A percentile compares a stretch with the other conserved stretches of the same genome.
Conservation (phyloP, 2,888 invertebrate species). For the Lymantria monacha region DNA sequence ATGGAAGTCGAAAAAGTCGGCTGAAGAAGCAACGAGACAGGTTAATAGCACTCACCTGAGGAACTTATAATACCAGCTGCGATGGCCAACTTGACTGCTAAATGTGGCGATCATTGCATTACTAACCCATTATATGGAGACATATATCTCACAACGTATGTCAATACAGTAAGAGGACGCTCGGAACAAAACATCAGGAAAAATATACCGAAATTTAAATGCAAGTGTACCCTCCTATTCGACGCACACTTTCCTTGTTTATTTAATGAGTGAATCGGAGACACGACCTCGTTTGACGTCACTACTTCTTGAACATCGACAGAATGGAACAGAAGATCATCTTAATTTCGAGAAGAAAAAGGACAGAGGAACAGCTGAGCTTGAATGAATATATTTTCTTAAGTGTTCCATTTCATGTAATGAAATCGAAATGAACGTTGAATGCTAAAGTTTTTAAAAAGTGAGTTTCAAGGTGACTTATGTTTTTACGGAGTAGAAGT, state of each 20-base stretch:
- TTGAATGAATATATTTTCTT: conserved; percentile 72
- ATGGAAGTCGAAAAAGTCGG: no score
- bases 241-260: conserved; percentile 64
- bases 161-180: no score
- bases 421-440: conserved; percentile 55
- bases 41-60: no score
- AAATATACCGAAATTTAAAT: no score
- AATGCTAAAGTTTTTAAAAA: conserved; percentile 38
- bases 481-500: conserved; percentile 2
- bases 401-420: conserved; percentile 52
- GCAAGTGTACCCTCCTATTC: conserved; percentile 26
- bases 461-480: conserved; percentile 36
- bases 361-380: conserved; percentile 49
- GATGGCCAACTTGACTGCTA: no score
- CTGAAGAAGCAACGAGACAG: no score
- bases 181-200: no score
- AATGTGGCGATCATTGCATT: no score
- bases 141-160: no score
- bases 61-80: no score
- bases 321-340: conserved; percentile 46
- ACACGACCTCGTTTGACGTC: conserved; percentile 78
- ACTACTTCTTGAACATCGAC: conserved; percentile 55
- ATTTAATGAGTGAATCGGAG: conserved; percentile 78
- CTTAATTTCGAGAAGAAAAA: conserved; percentile 33
- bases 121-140: no score